A percentile compares a stretch with the other conserved stretches of the same genome.
Conservation (phyloP, 1,140 invertebrate genomes). For the Chelonus insularis region DNA sequence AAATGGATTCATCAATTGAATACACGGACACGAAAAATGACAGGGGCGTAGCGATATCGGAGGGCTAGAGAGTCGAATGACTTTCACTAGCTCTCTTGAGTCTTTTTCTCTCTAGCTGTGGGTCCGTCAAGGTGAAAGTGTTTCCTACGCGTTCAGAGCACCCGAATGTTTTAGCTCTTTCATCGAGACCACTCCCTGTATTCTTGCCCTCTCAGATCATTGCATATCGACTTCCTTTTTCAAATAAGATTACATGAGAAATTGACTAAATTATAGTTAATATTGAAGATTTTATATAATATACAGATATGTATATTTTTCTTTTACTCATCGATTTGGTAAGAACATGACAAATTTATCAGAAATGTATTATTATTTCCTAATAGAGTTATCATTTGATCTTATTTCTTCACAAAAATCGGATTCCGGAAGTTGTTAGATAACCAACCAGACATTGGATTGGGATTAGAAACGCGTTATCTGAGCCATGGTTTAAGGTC, state of each 20-base stretch:
- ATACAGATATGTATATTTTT: too few relatives aligned
- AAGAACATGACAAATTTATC: too few relatives aligned
- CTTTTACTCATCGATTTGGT: too few relatives aligned
- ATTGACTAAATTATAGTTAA: too few relatives aligned
- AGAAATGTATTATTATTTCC: too few relatives aligned
- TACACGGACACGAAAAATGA: not conserved
- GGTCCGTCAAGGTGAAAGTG: constrained; percentile 31
- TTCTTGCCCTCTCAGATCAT: not conserved
- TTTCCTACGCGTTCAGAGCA: constrained; percentile 23
- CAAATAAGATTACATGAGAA: too few relatives aligned
- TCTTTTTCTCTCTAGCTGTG: not conserved
- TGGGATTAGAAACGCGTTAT: constrained; percentile 14
- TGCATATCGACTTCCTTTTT: not conserved
- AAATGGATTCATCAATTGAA: too few relatives aligned
- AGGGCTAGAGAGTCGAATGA: not conserved
- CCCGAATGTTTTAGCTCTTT: constrained; percentile 23
- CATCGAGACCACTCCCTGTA: constrained; percentile 17
- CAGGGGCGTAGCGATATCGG: constrained; percentile 4
- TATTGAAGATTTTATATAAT: too few relatives aligned
- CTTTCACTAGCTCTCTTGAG: constrained; percentile 4
- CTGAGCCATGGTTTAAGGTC: not conserved
- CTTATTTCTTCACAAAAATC: not conserved
- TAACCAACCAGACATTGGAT: not conserved
- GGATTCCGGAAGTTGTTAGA: not conserved
- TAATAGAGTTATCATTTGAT: not conserved